Evolutionary conservation across 2,888 invertebrate genomes (phyloP), one percentile per base, ranked within the genome.

Genomic region (Pseudococcus longispinus): DNA sequence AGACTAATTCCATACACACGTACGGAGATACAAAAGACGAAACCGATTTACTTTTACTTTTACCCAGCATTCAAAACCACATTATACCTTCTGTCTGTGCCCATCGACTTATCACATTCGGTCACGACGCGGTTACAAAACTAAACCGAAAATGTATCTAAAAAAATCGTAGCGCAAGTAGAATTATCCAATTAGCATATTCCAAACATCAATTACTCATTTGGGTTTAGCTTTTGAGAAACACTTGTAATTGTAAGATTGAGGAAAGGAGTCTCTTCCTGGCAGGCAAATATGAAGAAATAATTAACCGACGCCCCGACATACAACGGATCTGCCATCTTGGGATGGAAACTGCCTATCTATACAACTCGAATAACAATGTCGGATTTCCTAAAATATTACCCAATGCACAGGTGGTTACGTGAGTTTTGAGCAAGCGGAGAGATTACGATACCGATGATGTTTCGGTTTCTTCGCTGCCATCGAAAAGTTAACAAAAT

Each of bases 311-410:
- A 60, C 60, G 60, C 60, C 60, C 60, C 11, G 23, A 60, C 60
- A n/a, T n/a, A n/a, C n/a, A 13, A 60, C 9, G 60, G 60, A 60
- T 23, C 23, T n/a, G n/a, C 20, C 18, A 55, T 1, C 4, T n/a
- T 55, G n/a, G 1, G 13, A 20, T 51, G 4, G 3, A 51, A 51
- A n/a, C n/a, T n/a, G 23, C 15, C 9, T 60, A 60, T 23, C 1
- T 60, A 60, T n/a, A n/a, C n/a, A n/a, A n/a, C 60, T 60, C 60
- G 60, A 60, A 70, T 70, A 26, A 70, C 70, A 70, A 70, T 29
- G 26, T 29, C 5, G 18, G 29, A 70, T 70, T 70, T 70, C 29
- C 70, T 29, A 70, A 70, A 70, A 70, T 8, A 18, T 70, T 70
- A 15, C 15, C 70, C 70, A 70, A 70, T 70, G 29, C 29, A 26